A percentile compares a stretch with the other conserved stretches of the same genome.
Conservation (phyloP, 1,140 invertebrate species). For the Tigriopus japonicus region DNA sequence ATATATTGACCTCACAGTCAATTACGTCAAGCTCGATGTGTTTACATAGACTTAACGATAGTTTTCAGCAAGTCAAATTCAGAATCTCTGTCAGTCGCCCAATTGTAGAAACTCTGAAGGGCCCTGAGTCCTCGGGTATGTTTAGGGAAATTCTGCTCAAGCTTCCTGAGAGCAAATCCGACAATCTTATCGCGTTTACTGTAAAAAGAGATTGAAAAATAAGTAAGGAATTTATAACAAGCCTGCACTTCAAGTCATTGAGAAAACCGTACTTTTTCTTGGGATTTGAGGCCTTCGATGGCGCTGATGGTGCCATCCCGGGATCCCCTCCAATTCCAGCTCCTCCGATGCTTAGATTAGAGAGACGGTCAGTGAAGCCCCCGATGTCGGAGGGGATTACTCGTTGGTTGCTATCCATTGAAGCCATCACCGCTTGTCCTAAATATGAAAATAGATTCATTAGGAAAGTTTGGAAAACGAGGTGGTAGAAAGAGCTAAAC, state of each 20-base stretch:
- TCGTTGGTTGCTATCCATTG: too few relatives aligned
- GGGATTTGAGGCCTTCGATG: not conserved
- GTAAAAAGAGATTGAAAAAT: too few relatives aligned
- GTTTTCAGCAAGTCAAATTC: constrained; percentile 5
- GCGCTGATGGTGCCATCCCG: not conserved
- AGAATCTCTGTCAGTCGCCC: constrained; percentile 1
- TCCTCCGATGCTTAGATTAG: not conserved
- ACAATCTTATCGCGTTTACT: too few relatives aligned
- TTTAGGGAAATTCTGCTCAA: constrained; percentile 5
- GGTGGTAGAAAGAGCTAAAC: not conserved
- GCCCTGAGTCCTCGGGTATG: not conserved
- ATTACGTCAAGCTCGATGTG: too few relatives aligned
- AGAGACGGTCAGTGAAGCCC: too few relatives aligned
- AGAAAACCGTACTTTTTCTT: not conserved
- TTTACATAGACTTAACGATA: constrained; percentile 7
- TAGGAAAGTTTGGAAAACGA: too few relatives aligned
- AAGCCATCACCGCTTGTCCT: too few relatives aligned
- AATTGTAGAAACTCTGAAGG: constrained; percentile 5
- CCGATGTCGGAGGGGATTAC: too few relatives aligned
- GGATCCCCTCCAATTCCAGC: not conserved
- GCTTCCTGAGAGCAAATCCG: constrained; percentile 1
- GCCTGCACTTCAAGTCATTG: not conserved
- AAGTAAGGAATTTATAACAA: not conserved
- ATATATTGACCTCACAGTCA: too few relatives aligned
- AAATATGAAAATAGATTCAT: too few relatives aligned